Evolutionary conservation across 2,113 vertebrate species (phyloP).

Genomic region (Lophura nycthemera): DNA sequence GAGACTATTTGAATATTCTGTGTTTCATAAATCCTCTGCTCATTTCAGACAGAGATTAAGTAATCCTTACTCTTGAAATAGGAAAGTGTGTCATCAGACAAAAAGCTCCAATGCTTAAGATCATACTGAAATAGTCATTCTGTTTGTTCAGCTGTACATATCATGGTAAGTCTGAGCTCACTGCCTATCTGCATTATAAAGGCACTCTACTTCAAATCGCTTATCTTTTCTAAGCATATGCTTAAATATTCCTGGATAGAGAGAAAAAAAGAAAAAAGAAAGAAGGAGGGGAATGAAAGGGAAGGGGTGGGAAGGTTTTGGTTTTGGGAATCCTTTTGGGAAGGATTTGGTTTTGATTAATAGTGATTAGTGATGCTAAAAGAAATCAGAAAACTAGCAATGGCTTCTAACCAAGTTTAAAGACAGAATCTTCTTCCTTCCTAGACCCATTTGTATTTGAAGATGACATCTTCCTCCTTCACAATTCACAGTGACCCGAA

Average conservation of each 20-base stretch:
- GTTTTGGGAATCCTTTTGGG: too few relatives aligned
- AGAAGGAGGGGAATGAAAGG: fast-evolving
- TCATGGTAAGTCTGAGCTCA: slow-evolving; percentile 24
- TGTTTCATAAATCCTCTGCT: slow-evolving; percentile 9
- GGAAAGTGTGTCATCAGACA: slow-evolving; percentile 37
- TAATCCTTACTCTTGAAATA: slow-evolving; percentile 55
- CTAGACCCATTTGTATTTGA: not conserved
- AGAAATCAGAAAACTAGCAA: not conserved
- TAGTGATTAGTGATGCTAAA: not conserved
- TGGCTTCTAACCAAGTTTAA: slow-evolving; percentile 10
- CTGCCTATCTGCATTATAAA: slow-evolving; percentile 28
- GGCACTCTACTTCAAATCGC: not conserved
- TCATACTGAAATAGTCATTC: slow-evolving; percentile 47
- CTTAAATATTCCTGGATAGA: slow-evolving; percentile 16
- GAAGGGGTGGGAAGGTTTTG: too few relatives aligned
- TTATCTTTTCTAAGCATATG: slow-evolving; percentile 45
- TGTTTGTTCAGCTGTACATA: slow-evolving; percentile 70
- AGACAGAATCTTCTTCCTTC: not conserved
- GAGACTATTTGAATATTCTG: not conserved
- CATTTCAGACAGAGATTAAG: slow-evolving; percentile 37
- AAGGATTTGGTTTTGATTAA: not conserved
- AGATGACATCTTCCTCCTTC: not conserved
- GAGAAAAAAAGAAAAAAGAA: not conserved
- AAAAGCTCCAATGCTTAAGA: slow-evolving; percentile 20
- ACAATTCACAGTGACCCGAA: not conserved